phyloP scores from a whole-genome alignment of 1,140 invertebrate species.

The Sitobion miscanthi region DNA sequence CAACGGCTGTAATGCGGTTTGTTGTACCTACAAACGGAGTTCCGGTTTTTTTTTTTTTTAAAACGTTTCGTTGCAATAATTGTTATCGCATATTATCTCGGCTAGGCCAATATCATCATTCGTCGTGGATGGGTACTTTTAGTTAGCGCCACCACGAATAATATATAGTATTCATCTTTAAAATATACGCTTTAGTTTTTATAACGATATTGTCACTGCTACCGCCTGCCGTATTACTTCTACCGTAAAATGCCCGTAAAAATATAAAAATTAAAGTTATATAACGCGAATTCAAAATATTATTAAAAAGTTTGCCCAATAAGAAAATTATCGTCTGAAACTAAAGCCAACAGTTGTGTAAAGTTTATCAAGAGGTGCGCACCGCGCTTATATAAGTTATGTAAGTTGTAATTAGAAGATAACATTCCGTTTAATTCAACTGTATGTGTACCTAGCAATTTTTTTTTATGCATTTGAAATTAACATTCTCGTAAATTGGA shows the following conservation, averaged over 20 bases:
- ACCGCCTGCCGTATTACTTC: not conserved
- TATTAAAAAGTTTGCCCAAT: not conserved
- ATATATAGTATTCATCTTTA: no score
- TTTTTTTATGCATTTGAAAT: not conserved
- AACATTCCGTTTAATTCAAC: not conserved
- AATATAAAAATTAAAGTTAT: not conserved
- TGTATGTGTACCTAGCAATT: not conserved
- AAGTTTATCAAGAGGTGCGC: not conserved
- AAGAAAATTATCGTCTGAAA: not conserved
- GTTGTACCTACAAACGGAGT: no score
- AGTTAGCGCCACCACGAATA: no score
- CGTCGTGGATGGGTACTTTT: no score
- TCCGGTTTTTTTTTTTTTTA: no score
- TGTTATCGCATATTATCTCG: no score
- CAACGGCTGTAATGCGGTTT: no score
- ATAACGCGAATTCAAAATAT: not conserved
- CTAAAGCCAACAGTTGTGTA: not conserved
- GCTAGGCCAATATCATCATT: no score
- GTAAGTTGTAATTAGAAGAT: not conserved
- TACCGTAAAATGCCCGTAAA: not conserved
- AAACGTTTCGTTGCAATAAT: no score
- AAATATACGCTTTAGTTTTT: not conserved
- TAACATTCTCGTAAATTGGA: slow-evolving; percentile 5
- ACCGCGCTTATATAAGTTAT: not conserved
- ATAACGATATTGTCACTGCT: not conserved